Percentiles rank a stretch among this genome's conserved stretches.
phyloP scores from a whole-genome alignment of 2,888 invertebrate species.

The Nycteola revayana region DNA sequence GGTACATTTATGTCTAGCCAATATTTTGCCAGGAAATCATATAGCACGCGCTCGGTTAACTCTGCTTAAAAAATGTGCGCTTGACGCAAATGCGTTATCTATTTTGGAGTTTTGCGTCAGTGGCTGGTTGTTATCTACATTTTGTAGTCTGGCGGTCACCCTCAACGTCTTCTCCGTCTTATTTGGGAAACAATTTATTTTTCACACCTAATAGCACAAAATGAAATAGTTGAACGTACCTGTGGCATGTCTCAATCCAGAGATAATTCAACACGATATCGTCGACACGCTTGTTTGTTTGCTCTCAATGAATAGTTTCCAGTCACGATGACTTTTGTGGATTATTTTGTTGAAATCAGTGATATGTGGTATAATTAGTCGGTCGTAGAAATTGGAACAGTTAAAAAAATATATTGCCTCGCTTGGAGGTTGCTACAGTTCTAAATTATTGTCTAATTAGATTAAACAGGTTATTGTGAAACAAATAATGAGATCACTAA shows the following conservation, averaged over 20 bases:
- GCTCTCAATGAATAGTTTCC: conserved; percentile 46
- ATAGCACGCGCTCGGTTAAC: conserved; percentile 68
- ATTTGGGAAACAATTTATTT: not conserved
- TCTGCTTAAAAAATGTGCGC: conserved; percentile 74
- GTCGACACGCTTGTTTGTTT: conserved; percentile 52
- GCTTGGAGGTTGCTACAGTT: no score
- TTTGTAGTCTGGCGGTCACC: conserved; percentile 73
- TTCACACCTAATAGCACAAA: no score
- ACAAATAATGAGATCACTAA: no score
- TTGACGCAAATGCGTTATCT: conserved; percentile 82
- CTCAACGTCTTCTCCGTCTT: conserved; percentile 43
- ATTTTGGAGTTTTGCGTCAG: conserved; percentile 79
- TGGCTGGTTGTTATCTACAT: conserved; percentile 66
- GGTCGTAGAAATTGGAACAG: no score
- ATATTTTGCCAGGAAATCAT: conserved; percentile 74
- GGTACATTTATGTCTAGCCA: conserved; percentile 50
- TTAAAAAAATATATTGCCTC: no score
- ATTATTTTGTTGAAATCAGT: conserved; percentile 39
- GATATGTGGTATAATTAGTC: no score
- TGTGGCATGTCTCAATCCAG: conserved; percentile 43
- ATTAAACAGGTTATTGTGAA: no score
- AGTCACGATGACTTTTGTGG: conserved; percentile 60
- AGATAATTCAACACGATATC: conserved; percentile 49
- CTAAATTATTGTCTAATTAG: no score
- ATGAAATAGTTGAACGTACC: conserved; percentile 13